Percentiles rank a stretch among this genome's conserved stretches.
Conservation (phyloP, 2,113 vertebrate genomes). For the Circaetus gallicus region DNA sequence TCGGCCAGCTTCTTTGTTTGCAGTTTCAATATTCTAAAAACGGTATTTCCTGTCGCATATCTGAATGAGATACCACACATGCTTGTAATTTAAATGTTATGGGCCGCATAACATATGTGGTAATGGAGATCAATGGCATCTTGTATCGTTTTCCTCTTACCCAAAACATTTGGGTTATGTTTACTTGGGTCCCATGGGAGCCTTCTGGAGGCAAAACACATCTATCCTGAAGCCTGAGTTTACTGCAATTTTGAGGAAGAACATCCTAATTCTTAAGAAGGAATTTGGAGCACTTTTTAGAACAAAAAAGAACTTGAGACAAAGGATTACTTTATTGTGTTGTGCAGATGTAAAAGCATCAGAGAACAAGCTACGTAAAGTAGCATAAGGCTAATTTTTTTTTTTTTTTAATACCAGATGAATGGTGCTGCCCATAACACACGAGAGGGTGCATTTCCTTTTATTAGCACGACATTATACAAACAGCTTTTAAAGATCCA, state of each 20-base stretch:
- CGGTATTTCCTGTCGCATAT: slow-evolving; percentile 65
- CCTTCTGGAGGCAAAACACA: not conserved
- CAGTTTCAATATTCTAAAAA: slow-evolving; percentile 15
- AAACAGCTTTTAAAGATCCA: not conserved
- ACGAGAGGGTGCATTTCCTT: not conserved
- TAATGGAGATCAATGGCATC: not conserved
- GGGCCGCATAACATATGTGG: not conserved
- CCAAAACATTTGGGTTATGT: not conserved
- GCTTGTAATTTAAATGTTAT: slow-evolving; percentile 51
- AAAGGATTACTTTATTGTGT: not conserved
- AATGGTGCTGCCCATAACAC: not conserved
- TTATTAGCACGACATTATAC: not conserved
- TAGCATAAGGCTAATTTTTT: not conserved
- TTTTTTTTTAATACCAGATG: not conserved
- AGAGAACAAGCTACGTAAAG: not conserved
- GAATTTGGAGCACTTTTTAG: not conserved
- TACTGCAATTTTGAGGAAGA: not conserved
- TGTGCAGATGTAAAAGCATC: not conserved
- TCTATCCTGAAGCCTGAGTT: not conserved
- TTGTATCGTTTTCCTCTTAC: not conserved
- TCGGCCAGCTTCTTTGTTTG: not conserved
- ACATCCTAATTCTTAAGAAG: not conserved
- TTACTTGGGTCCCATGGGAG: not conserved
- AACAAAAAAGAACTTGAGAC: not conserved
- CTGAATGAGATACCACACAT: slow-evolving; percentile 35